Conservation (phyloP, 2,888 invertebrate species). For the Limnephilus lunatus region DNA sequence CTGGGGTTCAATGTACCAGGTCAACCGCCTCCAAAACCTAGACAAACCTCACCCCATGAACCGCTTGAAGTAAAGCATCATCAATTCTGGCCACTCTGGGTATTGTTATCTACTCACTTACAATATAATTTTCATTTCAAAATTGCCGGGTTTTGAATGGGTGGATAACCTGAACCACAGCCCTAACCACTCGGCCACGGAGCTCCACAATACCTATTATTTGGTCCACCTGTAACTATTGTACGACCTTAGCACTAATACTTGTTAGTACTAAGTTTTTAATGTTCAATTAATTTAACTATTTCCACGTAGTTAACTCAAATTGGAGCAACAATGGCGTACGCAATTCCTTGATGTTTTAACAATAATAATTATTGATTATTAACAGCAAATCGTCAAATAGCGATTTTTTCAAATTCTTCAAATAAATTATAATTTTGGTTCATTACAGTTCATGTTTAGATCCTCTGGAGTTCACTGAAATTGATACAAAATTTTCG, state of each 20-base stretch:
- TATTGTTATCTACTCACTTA: background rate
- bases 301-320: background rate
- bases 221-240: background rate
- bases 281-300: background rate
- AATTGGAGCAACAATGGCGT: background rate
- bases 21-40: too few species aligned
- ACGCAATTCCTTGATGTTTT: background rate
- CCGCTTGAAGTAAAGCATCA: too few species aligned
- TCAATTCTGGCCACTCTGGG: background rate
- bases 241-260: background rate
- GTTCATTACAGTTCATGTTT: too few species aligned
- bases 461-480: too few species aligned
- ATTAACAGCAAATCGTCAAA: too few species aligned
- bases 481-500: too few species aligned
- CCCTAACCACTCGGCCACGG: background rate
- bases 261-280: background rate
- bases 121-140: background rate
- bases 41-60: too few species aligned
- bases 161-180: background rate
- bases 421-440: too few species aligned
- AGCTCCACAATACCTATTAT: background rate
- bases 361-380: background rate
- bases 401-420: too few species aligned
- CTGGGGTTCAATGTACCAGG: too few species aligned
- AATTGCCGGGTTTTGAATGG: background rate